Percentiles rank a stretch among this genome's conserved stretches.
These are phyloP conservation scores for Hypomecis punctinalis DNA, from an alignment of 2,888 invertebrate species.

Conservation along the genomic window DNA sequence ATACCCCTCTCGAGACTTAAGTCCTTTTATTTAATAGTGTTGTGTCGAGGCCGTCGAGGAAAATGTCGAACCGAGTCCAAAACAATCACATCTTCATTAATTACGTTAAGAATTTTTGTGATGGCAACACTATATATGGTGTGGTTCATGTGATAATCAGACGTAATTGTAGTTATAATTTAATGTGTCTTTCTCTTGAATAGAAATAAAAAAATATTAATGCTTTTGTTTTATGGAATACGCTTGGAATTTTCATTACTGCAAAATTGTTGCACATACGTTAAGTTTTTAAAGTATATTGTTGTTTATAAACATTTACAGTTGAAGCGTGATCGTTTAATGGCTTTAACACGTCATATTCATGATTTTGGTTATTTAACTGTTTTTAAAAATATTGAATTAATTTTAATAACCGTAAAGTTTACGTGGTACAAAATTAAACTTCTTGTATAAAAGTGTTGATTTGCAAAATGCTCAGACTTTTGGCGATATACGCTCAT, in stretches of 20 bases:
- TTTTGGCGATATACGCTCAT: no score
- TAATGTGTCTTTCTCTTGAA: constrained; percentile 39
- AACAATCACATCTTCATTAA: constrained; percentile 83
- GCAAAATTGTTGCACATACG: no score
- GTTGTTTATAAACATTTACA: no score
- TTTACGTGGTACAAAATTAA: no score
- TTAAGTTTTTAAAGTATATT: no score
- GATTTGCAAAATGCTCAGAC: no score
- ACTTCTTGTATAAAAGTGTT: no score
- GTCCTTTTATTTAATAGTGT: constrained; percentile 16
- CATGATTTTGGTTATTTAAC: no score
- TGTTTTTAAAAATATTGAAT: no score
- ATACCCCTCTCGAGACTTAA: background rate
- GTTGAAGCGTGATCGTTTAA: no score
- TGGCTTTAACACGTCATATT: no score
- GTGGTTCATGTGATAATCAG: constrained; percentile 51
- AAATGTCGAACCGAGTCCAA: constrained; percentile 61
- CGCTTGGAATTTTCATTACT: background rate
- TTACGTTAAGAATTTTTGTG: constrained; percentile 72
- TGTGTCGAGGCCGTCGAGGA: constrained; percentile 56
- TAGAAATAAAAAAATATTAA: constrained; percentile 30
- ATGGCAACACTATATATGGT: constrained; percentile 53
- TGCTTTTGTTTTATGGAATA: background rate
- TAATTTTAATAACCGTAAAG: no score
- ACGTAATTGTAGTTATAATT: constrained; percentile 43